These are phyloP conservation scores for Pogonophryne albipinna DNA, from an alignment of 2,797 vertebrate genomes.

Conservation along the genomic window DNA sequence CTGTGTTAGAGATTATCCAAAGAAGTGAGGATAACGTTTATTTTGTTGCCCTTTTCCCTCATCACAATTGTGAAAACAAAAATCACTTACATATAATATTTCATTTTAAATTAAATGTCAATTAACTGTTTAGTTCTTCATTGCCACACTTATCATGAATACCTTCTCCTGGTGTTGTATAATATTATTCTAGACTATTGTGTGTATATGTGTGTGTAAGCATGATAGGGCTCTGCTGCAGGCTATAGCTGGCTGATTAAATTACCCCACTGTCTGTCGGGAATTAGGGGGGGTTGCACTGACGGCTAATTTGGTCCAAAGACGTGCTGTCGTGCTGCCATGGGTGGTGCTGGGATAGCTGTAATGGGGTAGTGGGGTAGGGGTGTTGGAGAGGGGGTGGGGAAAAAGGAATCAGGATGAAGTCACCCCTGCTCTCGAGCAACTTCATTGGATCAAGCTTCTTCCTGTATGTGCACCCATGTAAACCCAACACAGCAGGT, in stretches of 20 bases:
- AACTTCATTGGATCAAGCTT: slow-evolving; percentile 67
- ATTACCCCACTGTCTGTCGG: slow-evolving; percentile 70
- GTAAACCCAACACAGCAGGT: slow-evolving; percentile 40
- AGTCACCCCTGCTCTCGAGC: slow-evolving; percentile 74
- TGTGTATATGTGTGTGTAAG: slow-evolving; percentile 19
- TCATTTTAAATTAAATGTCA: not conserved
- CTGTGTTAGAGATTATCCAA: not conserved
- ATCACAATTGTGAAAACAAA: not conserved
- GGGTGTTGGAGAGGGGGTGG: slow-evolving; percentile 26
- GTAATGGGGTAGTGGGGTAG: slow-evolving; percentile 31
- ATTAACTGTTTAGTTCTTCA: not conserved
- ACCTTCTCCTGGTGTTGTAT: slow-evolving; percentile 1
- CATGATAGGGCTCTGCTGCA: slow-evolving; percentile 44
- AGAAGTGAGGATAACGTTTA: accelerated
- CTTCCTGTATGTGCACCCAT: slow-evolving; percentile 41
- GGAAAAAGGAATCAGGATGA: slow-evolving; percentile 70
- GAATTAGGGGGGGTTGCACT: slow-evolving; percentile 63
- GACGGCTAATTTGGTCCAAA: slow-evolving; percentile 66
- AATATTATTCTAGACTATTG: not conserved
- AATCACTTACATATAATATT: not conserved
- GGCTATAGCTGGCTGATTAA: slow-evolving; percentile 67
- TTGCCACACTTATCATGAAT: not conserved
- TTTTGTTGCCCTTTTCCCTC: not conserved
- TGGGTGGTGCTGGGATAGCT: slow-evolving; percentile 40
- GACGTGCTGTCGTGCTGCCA: slow-evolving; percentile 56